Evolutionary conservation across 2,888 invertebrate genomes (phyloP).

Genomic region (Taphrorychus bicolor): DNA sequence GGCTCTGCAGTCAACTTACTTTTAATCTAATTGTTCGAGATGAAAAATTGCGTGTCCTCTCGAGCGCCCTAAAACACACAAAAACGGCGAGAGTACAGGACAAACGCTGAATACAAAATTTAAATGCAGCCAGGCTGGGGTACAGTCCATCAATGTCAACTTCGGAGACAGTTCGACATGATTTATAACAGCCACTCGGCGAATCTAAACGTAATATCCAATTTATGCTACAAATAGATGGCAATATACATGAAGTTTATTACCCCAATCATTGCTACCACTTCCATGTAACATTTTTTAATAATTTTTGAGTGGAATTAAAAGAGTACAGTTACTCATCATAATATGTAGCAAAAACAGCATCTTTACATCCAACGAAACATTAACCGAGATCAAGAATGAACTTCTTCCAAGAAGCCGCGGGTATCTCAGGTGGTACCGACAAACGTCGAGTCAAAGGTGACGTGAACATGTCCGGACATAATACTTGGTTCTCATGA

Average conservation of each 20-base stretch:
- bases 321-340: background rate
- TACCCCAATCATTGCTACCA: constrained; percentile 23
- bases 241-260: constrained; percentile 42
- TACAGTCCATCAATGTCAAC: constrained; percentile 43
- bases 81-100: constrained; percentile 37
- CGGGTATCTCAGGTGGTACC: background rate
- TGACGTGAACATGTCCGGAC: constrained; percentile 27
- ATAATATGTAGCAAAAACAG: background rate
- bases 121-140: constrained; percentile 36
- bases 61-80: constrained; percentile 42
- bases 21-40: constrained; percentile 43
- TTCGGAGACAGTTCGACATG: constrained; percentile 42
- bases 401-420: background rate
- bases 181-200: constrained; percentile 42
- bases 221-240: constrained; percentile 43
- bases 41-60: constrained; percentile 42
- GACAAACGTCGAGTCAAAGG: constrained; percentile 26
- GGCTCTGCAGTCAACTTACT: constrained; percentile 39
- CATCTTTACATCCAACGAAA: background rate
- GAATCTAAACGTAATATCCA: constrained; percentile 44
- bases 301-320: no score
- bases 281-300: no score
- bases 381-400: background rate
- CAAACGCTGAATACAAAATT: constrained; percentile 43
- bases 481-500: constrained; percentile 35